These are phyloP conservation scores for Spea bombifrons DNA, from an alignment of 2,113 vertebrate species.

Conservation along the genomic window DNA sequence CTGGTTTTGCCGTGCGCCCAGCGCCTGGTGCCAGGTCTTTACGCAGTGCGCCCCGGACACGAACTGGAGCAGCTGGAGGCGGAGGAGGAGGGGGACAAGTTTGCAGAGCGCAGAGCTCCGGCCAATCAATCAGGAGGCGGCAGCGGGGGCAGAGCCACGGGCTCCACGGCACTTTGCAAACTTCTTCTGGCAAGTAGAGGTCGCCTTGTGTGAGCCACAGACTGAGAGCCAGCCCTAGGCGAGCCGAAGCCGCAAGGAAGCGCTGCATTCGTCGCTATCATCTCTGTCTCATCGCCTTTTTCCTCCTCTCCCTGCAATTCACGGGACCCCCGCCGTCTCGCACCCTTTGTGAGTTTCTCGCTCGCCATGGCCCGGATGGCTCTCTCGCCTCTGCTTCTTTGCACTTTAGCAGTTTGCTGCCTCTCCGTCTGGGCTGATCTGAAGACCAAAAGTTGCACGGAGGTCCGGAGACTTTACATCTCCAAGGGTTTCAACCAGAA, in stretches of 20 bases:
- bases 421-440: conserved; percentile 68
- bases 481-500: conserved; percentile 87
- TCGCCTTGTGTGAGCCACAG: background rate
- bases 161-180: conserved; percentile 39
- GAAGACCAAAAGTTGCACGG: conserved; percentile 83
- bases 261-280: background rate
- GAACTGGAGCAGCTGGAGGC: conserved; percentile 1
- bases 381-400: conserved; percentile 63
- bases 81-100: conserved; percentile 30
- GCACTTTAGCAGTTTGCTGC: conserved; percentile 64
- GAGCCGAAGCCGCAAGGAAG: background rate
- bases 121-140: conserved; percentile 58
- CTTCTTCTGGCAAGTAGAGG: conserved; percentile 15
- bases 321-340: background rate
- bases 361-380: conserved; percentile 58
- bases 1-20: conserved; percentile 52
- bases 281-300: background rate
- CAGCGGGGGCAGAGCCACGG: conserved; percentile 44
- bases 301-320: background rate
- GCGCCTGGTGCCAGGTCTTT: conserved; percentile 15
- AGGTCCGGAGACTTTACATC: conserved; percentile 78
- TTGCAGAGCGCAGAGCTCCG: conserved; percentile 26
- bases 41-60: conserved; percentile 32
- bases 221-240: background rate
- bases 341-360: conserved; percentile 8